phyloP scores from a whole-genome alignment of 2,888 invertebrate species.

The Augiades crinisus region DNA sequence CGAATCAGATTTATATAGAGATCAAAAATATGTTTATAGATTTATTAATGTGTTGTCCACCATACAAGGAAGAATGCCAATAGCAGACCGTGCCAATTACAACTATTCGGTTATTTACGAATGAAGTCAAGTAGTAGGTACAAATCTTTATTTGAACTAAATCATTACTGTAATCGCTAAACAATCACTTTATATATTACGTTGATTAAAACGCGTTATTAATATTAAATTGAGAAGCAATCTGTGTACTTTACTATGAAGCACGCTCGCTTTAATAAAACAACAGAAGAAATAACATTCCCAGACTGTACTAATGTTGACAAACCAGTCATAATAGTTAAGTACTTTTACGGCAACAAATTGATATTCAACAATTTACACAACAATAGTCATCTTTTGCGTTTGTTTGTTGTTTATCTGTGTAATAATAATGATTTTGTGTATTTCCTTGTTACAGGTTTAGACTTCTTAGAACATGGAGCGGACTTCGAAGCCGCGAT shows the following conservation, averaged over 20 bases:
- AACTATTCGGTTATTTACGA: conserved; percentile 36
- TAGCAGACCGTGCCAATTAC: conserved; percentile 38
- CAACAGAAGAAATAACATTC: conserved; percentile 14
- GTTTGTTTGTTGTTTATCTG: conserved; percentile 47
- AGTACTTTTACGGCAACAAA: conserved; percentile 9
- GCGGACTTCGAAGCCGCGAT: conserved; percentile 88
- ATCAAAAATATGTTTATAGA: conserved; percentile 17
- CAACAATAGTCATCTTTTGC: neutral
- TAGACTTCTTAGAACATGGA: conserved; percentile 88
- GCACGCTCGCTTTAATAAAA: conserved; percentile 9
- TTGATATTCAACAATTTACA: neutral
- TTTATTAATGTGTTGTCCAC: conserved; percentile 15
- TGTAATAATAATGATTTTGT: neutral
- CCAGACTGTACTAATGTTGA: conserved; percentile 4
- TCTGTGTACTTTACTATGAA: conserved; percentile 9
- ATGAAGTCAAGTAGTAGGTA: conserved; percentile 33
- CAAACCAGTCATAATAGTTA: conserved; percentile 19
- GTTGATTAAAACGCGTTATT: neutral
- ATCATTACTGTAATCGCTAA: conserved; percentile 7
- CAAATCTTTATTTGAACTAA: conserved; percentile 23
- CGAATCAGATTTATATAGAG: neutral
- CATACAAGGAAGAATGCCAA: conserved; percentile 26
- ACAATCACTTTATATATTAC: neutral
- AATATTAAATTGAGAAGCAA: neutral
- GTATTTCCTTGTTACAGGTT: conserved; percentile 73